Percentiles rank a stretch among this genome's conserved stretches.
phyloP scores from a whole-genome alignment of 2,113 vertebrate genomes.

The Brienomyrus brachyistius region DNA sequence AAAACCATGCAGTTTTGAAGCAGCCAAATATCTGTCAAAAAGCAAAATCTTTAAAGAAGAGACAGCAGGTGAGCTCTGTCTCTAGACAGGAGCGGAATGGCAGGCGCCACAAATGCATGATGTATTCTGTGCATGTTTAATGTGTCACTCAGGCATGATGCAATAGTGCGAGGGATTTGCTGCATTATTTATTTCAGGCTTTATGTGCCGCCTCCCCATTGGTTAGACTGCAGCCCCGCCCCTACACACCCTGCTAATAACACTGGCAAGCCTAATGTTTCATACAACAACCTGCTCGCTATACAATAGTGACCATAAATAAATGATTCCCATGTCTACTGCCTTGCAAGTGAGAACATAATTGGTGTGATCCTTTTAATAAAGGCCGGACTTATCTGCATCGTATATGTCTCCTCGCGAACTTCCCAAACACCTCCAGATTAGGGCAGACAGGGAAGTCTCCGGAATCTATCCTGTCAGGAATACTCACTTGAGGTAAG shows the following conservation, averaged over 20 bases:
- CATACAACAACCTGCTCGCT: neutral
- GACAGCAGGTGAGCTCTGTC: neutral
- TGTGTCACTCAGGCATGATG: neutral
- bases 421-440: neutral
- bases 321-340: neutral
- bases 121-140: neutral
- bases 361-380: neutral
- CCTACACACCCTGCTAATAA: neutral
- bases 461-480: neutral
- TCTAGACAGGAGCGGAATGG: neutral
- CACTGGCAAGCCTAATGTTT: neutral
- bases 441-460: neutral
- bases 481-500: neutral
- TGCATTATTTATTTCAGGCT: slow-evolving; percentile 6
- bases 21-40: neutral
- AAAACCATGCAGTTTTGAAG: neutral
- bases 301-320: slow-evolving; percentile 2
- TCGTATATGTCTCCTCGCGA: neutral
- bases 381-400: neutral
- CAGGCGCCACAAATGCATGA: neutral
- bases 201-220: neutral
- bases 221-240: slow-evolving; percentile 5
- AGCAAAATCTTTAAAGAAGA: neutral
- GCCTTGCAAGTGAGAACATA: neutral
- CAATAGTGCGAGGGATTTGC: neutral